Evolutionary conservation across 2,797 vertebrate species (phyloP).

Genomic region (Galagoides demidoff): DNA sequence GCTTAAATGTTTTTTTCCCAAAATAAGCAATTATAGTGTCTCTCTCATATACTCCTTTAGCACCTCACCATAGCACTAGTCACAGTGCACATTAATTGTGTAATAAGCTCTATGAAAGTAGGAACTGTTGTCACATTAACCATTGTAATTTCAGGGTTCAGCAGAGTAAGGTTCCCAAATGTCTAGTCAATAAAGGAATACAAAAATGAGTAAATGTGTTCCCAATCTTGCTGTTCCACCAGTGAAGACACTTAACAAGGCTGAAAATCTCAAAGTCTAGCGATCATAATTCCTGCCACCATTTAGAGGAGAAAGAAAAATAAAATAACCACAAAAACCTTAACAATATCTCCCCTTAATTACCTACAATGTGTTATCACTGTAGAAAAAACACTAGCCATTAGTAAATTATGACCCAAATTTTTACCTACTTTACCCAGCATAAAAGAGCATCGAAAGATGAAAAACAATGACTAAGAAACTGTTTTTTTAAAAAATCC

Average conservation of each 20-base stretch:
- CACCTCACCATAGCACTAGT: background rate
- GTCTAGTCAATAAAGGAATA: background rate
- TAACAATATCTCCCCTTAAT: background rate
- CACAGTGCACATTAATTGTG: background rate
- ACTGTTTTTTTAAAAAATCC: background rate
- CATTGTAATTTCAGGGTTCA: background rate
- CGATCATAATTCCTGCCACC: background rate
- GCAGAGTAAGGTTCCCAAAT: background rate
- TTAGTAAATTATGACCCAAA: background rate
- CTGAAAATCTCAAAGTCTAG: background rate
- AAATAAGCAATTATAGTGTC: background rate
- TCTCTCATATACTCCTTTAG: background rate
- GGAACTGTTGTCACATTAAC: background rate
- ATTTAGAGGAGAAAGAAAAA: slow-evolving; percentile 34
- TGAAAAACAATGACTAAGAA: background rate
- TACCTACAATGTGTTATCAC: background rate
- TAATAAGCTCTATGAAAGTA: background rate
- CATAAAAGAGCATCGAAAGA: background rate
- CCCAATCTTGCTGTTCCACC: background rate
- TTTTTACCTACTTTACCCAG: background rate
- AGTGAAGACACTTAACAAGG: background rate
- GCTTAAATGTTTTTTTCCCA: slow-evolving; percentile 1
- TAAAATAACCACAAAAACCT: background rate
- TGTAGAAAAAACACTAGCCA: background rate
- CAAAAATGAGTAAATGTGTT: background rate